Base-by-base conservation (phyloP, 2,888 invertebrate species). In the Drosophila emarginata region DNA sequence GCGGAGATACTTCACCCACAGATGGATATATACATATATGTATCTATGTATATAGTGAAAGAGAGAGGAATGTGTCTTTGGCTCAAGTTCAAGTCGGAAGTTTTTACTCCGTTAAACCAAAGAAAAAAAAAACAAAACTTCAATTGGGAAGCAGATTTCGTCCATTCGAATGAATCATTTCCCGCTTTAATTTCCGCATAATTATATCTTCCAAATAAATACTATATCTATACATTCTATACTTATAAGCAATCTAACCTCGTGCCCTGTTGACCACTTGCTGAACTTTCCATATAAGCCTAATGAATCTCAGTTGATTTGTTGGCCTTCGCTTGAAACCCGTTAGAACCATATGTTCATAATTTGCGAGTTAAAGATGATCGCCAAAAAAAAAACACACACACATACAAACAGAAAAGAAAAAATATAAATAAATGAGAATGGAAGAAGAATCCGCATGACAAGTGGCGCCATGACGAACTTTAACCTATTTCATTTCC, bases 401-500 rank as follows among this genome's bases (percentile, higher is more conserved):
- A 45, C 4, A 26, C 4, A 26, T 5, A 26, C 4, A 45, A 15
- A 11, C 18, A 7, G 1, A 45, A 15, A 45, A 11, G 21, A 7
- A 4, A 45, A 15, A 45, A 21, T 45, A 4, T n/a, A 11, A 4
- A 45, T 9, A 45, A 21, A 21, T n/a, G 37, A 37, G 37, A 37
- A 37, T 57, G 53, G 65, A 54, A 15, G n/a, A 56, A 15, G 21
- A 32, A 28, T 37, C 37, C 18, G 45, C 45, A 23, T 57, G 21
- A 39, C 15, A 18, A 3, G 54, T 69, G 78, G 74, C 83, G 78
- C 83, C 87, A 79, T 68, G 54, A 61, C 83, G 86, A 89, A 83
- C 89, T 86, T 82, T 89, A 89, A 84, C 84, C 84, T 79, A 84
- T 89, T 84, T 84, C 52, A 89, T 84, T 84, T 84, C 84, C 84